Conservation (phyloP, 1,140 invertebrate genomes). For the Panulirus ornatus region DNA sequence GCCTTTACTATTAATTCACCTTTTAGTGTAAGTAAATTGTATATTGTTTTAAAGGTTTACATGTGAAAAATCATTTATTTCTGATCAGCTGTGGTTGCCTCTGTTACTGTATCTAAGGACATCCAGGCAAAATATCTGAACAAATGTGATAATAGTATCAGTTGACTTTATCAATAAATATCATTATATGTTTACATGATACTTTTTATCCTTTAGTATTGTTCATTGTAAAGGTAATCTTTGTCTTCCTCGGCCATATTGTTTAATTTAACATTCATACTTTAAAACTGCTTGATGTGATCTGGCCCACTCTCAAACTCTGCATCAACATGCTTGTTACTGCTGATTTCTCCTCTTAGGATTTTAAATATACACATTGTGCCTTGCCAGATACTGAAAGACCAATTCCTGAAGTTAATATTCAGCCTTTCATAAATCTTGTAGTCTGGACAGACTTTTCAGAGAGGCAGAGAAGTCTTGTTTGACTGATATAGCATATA, state of each 20-base stretch:
- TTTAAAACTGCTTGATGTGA: background rate
- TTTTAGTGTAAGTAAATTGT: slow-evolving; percentile 16
- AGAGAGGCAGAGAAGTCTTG: too few relatives aligned
- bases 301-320: background rate
- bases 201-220: background rate
- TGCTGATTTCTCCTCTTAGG: too few relatives aligned
- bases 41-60: slow-evolving; percentile 12
- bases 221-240: background rate
- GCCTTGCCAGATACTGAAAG: too few relatives aligned
- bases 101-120: background rate
- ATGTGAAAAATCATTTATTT: slow-evolving; percentile 7
- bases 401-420: too few relatives aligned
- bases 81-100: slow-evolving; percentile 14
- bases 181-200: slow-evolving; percentile 39
- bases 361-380: too few relatives aligned
- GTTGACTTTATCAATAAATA: slow-evolving; percentile 62
- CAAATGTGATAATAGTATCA: slow-evolving; percentile 47
- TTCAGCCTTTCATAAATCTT: too few relatives aligned
- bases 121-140: slow-evolving; percentile 40
- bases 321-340: too few relatives aligned
- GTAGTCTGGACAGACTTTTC: too few relatives aligned
- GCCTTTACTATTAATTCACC: slow-evolving; percentile 8
- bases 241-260: background rate
- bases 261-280: background rate
- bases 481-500: too few relatives aligned